Percentiles rank a stretch among this genome's conserved stretches.
Conservation (phyloP, 1,140 invertebrate species). For the Drosophila teissieri region DNA sequence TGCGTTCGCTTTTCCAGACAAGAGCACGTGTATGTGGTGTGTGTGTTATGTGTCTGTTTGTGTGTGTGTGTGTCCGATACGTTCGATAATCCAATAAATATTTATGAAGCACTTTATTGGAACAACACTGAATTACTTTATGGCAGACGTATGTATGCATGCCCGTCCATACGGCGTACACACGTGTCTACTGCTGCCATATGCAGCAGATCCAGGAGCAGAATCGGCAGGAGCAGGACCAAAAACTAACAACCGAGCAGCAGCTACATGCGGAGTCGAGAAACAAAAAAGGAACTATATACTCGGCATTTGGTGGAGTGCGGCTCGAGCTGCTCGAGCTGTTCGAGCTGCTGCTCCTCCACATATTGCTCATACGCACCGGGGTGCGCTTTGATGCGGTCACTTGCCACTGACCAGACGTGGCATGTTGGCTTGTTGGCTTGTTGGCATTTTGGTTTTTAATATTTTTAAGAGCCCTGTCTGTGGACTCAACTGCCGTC, state of each 20-base stretch:
- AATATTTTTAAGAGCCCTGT: constrained; percentile 65
- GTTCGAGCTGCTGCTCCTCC: not conserved
- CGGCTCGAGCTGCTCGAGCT: constrained; percentile 2
- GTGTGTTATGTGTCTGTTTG: too few species aligned
- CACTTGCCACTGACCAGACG: constrained; percentile 54
- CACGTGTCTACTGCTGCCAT: constrained; percentile 29
- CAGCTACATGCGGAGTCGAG: not conserved
- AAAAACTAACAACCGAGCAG: constrained; percentile 33
- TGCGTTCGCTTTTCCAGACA: constrained; percentile 52
- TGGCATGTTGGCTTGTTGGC: constrained; percentile 42
- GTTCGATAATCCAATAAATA: constrained; percentile 83
- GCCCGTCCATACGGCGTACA: constrained; percentile 1
- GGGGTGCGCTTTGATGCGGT: constrained; percentile 66
- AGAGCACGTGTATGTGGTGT: constrained; percentile 4
- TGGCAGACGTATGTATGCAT: constrained; percentile 53
- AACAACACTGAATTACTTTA: constrained; percentile 83
- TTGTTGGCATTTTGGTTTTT: constrained; percentile 53
- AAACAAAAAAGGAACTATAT: constrained; percentile 33
- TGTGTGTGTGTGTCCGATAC: constrained; percentile 56
- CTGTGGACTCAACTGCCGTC: constrained; percentile 37
- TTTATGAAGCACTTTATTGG: constrained; percentile 83
- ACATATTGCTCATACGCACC: constrained; percentile 71
- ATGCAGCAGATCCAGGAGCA: constrained; percentile 28
- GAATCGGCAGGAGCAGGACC: constrained; percentile 11
- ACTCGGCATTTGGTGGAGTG: constrained; percentile 57